Percentiles rank a stretch among this genome's conserved stretches.
These are phyloP conservation scores for Fabriciana adippe DNA, from an alignment of 2,888 invertebrate genomes.

Conservation along the genomic window DNA sequence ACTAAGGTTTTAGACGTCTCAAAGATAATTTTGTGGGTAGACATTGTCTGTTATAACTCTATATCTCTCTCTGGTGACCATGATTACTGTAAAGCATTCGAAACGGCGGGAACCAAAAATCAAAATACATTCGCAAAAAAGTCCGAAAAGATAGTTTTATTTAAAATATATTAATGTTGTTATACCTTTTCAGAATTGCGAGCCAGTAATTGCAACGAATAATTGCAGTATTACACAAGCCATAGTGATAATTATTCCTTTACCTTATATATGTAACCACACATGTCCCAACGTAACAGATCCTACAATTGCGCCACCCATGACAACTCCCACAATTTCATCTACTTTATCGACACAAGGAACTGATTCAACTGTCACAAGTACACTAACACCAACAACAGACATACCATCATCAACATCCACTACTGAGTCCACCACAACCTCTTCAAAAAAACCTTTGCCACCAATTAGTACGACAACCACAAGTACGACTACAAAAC, in stretches of 20 bases:
- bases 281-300: neutral
- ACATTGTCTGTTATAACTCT: too few species aligned
- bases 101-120: too few species aligned
- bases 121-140: too few species aligned
- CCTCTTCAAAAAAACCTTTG: neutral
- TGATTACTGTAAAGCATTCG: too few species aligned
- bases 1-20: too few species aligned
- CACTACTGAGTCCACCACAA: neutral
- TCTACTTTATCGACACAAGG: neutral
- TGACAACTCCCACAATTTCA: neutral
- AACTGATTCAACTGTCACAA: neutral
- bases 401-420: neutral
- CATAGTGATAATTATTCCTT: neutral
- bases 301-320: neutral
- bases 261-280: neutral
- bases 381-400: neutral
- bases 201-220: constrained; percentile 34
- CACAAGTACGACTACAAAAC: neutral
- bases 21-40: too few species aligned
- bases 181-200: constrained; percentile 42
- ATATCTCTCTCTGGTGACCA: too few species aligned
- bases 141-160: neutral
- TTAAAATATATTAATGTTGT: neutral
- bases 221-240: constrained; percentile 29
- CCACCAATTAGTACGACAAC: neutral